These are phyloP conservation scores for Periophthalmus magnuspinnatus DNA, from an alignment of 2,797 vertebrate species.

Conservation along the genomic window DNA sequence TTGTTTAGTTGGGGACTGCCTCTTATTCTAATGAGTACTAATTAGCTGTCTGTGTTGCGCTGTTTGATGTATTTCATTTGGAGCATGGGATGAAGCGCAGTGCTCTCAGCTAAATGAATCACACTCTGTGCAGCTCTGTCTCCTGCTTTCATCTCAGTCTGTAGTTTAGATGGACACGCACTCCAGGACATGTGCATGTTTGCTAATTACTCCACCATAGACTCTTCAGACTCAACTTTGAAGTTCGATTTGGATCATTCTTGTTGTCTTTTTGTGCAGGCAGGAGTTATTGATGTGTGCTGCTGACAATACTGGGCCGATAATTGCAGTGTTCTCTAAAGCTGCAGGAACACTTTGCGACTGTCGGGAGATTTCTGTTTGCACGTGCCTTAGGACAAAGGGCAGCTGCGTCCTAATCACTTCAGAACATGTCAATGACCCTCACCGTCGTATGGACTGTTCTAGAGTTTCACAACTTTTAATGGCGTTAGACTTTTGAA, in stretches of 20 bases:
- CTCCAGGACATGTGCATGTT: conserved; percentile 42
- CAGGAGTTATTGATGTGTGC: conserved; percentile 21
- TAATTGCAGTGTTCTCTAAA: conserved; percentile 11
- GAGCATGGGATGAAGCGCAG: conserved; percentile 37
- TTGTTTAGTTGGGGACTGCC: conserved; percentile 62
- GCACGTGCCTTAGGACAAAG: conserved; percentile 19
- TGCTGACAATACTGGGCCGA: conserved; percentile 7
- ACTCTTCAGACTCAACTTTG: conserved; percentile 22
- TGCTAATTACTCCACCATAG: conserved; percentile 55
- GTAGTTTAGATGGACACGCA: conserved; percentile 51
- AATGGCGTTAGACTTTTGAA: background rate
- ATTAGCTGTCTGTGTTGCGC: conserved; percentile 65
- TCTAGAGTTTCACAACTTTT: conserved; percentile 4
- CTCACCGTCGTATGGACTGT: background rate
- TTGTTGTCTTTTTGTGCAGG: conserved; percentile 12
- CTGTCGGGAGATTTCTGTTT: background rate
- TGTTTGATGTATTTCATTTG: conserved; percentile 68
- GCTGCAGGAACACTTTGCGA: background rate
- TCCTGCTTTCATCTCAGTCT: conserved; percentile 57
- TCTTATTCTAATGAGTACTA: conserved; percentile 77
- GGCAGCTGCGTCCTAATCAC: conserved; percentile 6
- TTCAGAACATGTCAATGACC: conserved; percentile 7
- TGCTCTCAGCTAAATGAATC: conserved; percentile 58
- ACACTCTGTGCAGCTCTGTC: conserved; percentile 47
- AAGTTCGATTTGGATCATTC: conserved; percentile 22